These are phyloP conservation scores for Thera obeliscata DNA, from an alignment of 2,888 invertebrate species.

Conservation along the genomic window DNA sequence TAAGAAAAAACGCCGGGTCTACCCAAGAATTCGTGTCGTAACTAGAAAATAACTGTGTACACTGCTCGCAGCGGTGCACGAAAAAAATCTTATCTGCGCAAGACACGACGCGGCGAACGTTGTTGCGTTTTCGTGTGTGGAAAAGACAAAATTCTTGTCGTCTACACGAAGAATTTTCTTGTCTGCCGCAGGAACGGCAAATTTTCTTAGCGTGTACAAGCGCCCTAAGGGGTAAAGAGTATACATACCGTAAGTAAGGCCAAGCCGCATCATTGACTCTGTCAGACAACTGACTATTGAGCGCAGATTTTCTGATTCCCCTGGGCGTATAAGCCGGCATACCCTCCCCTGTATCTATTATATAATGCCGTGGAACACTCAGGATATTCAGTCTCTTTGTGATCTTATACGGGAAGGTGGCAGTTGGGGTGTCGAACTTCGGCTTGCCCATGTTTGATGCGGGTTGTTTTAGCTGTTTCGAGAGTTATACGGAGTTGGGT, in stretches of 20 bases:
- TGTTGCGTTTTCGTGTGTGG: too few species aligned
- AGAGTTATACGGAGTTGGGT: constrained; percentile 48
- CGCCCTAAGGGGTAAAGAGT: constrained; percentile 5
- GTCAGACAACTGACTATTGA: constrained; percentile 54
- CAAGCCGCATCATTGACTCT: constrained; percentile 67
- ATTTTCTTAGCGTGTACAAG: too few species aligned
- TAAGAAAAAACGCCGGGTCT: too few species aligned
- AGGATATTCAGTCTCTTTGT: constrained; percentile 59
- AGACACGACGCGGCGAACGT: too few species aligned
- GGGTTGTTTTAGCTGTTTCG: constrained; percentile 50
- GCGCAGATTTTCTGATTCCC: constrained; percentile 65
- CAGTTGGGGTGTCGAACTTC: constrained; percentile 61
- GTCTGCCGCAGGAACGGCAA: too few species aligned
- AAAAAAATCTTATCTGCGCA: too few species aligned
- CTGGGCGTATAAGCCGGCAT: constrained; percentile 59
- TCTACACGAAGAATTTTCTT: too few species aligned
- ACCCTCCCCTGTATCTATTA: constrained; percentile 56
- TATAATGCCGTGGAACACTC: constrained; percentile 59
- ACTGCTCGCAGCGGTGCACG: too few species aligned
- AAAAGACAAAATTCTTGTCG: too few species aligned
- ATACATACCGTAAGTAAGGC: constrained; percentile 69
- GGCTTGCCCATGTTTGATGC: constrained; percentile 58
- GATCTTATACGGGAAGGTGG: constrained; percentile 63
- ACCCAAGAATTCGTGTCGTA: too few species aligned
- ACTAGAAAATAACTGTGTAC: too few species aligned